These are phyloP conservation scores for Drosophila pseudoananassae DNA, from an alignment of 1,140 invertebrate genomes.

Conservation along the genomic window DNA sequence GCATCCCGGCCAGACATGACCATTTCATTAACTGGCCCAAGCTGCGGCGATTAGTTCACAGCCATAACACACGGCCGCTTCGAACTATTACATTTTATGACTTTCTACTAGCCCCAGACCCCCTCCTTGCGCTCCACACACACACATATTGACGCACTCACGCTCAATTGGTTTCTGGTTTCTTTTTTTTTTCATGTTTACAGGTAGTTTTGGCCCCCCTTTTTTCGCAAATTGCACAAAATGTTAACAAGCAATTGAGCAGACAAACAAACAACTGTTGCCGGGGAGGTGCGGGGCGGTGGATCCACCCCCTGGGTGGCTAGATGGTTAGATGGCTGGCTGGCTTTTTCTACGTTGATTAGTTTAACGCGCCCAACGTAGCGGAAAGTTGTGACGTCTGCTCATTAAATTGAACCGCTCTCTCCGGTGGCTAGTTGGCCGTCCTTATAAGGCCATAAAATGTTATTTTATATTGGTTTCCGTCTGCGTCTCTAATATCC, in stretches of 20 bases:
- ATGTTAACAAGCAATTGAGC: slow-evolving; percentile 83
- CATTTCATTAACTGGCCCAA: slow-evolving; percentile 76
- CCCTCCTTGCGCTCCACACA: not conserved
- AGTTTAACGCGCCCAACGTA: slow-evolving; percentile 79
- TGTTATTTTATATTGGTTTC: slow-evolving; percentile 59
- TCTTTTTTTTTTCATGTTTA: slow-evolving; percentile 80
- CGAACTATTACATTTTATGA: slow-evolving; percentile 82
- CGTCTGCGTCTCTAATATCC: slow-evolving; percentile 58
- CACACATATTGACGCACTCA: slow-evolving; percentile 40
- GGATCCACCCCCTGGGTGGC: too few relatives aligned
- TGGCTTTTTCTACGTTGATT: slow-evolving; percentile 63
- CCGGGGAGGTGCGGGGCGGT: not conserved
- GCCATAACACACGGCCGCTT: slow-evolving; percentile 63
- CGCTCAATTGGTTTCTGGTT: slow-evolving; percentile 79
- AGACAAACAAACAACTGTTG: slow-evolving; percentile 80
- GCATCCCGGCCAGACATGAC: slow-evolving; percentile 21
- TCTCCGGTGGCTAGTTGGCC: slow-evolving; percentile 17
- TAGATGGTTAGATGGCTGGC: too few relatives aligned
- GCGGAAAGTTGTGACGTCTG: slow-evolving; percentile 77
- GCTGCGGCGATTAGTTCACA: slow-evolving; percentile 79
- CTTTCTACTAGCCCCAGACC: slow-evolving; percentile 55
- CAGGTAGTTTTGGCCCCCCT: slow-evolving; percentile 62
- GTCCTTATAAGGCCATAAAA: slow-evolving; percentile 74
- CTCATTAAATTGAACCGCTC: slow-evolving; percentile 73
- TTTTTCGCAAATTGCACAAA: slow-evolving; percentile 73